Conservation (phyloP, 2,113 vertebrate species). For the Heptranchias perlo region DNA sequence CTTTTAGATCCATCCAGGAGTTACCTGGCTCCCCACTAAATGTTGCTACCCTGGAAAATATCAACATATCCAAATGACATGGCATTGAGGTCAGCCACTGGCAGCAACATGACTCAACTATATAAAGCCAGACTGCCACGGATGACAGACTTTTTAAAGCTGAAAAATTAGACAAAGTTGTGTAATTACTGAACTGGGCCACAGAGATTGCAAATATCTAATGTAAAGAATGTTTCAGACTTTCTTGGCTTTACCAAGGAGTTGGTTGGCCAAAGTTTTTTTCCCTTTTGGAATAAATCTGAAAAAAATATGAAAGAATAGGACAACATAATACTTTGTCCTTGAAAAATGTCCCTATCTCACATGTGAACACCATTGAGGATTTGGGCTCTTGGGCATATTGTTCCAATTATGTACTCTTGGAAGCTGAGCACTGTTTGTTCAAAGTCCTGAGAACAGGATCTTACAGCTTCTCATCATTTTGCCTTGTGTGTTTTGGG, state of each 20-base stretch:
- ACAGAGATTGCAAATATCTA: background rate
- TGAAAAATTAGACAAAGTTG: background rate
- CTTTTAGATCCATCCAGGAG: background rate
- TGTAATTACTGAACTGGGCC: background rate
- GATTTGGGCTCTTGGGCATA: background rate
- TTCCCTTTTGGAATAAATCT: background rate
- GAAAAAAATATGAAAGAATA: background rate
- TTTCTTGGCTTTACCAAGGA: conserved; percentile 1
- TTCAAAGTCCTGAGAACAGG: background rate
- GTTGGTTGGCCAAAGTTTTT: background rate
- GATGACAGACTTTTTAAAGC: background rate
- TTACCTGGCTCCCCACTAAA: background rate
- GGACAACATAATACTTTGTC: background rate
- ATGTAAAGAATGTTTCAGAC: conserved; percentile 17
- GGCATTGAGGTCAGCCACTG: background rate
- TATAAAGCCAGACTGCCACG: background rate
- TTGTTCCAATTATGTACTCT: conserved; percentile 4
- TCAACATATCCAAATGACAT: background rate
- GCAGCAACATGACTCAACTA: background rate
- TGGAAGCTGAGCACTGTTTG: background rate
- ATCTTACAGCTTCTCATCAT: background rate
- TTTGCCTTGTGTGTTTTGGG: background rate
- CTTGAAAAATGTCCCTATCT: background rate
- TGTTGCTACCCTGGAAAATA: background rate
- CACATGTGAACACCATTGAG: background rate